Percentiles rank a stretch among this genome's conserved stretches.
phyloP scores from a whole-genome alignment of 2,888 invertebrate species.

The Octodonta nipae region DNA sequence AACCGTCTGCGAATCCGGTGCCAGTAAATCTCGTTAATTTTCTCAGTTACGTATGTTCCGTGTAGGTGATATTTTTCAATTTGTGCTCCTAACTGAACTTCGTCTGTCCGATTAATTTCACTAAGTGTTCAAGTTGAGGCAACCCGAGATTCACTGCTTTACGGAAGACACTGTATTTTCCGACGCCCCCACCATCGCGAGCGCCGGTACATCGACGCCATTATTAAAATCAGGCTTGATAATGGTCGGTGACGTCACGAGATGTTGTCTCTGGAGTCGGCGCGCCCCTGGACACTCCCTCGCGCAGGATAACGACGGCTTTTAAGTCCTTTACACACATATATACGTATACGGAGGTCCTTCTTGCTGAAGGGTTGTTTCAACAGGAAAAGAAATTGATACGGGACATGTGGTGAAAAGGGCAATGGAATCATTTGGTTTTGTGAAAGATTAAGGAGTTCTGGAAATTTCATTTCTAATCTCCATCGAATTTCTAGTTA shows the following conservation, averaged over 20 bases:
- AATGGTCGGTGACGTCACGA: slow-evolving; percentile 36
- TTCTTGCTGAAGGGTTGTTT: neutral
- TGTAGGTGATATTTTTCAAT: slow-evolving; percentile 32
- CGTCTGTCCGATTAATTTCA: slow-evolving; percentile 33
- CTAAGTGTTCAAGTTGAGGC: slow-evolving; percentile 32
- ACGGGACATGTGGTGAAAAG: too few relatives aligned
- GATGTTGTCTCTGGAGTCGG: slow-evolving; percentile 31
- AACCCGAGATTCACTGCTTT: slow-evolving; percentile 31
- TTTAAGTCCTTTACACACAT: too few relatives aligned
- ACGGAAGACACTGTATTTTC: slow-evolving; percentile 18
- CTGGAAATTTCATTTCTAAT: too few relatives aligned
- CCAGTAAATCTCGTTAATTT: slow-evolving; percentile 19
- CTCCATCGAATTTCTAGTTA: too few relatives aligned
- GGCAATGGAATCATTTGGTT: too few relatives aligned
- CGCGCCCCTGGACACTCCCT: slow-evolving; percentile 31
- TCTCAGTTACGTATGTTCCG: slow-evolving; percentile 21
- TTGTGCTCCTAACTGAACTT: slow-evolving; percentile 25
- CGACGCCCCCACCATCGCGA: slow-evolving; percentile 13
- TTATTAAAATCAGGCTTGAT: slow-evolving; percentile 39
- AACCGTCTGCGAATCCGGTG: slow-evolving; percentile 11
- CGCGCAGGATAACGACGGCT: slow-evolving; percentile 11
- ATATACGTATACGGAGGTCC: neutral
- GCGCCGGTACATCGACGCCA: slow-evolving; percentile 31
- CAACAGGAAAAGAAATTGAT: too few relatives aligned
- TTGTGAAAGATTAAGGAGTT: too few relatives aligned